phyloP scores from a whole-genome alignment of 2,888 invertebrate species.

The Siphonodentalium dalli region DNA sequence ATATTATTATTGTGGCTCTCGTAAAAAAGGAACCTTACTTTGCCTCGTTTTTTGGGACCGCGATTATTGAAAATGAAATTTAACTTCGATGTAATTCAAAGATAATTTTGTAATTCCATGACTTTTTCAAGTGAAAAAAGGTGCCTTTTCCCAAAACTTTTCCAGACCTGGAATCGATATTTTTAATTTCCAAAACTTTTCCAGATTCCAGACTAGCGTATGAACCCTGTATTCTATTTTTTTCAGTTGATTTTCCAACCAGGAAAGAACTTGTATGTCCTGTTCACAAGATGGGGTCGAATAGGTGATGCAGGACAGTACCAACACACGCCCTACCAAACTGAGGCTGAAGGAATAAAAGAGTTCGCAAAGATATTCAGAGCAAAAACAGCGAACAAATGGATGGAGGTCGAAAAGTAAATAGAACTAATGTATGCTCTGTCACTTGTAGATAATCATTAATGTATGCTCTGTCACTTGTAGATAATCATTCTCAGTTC shows the following conservation, averaged over 20 bases:
- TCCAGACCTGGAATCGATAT: too few species aligned
- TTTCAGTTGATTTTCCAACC: constrained; percentile 43
- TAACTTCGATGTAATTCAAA: too few species aligned
- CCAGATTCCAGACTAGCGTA: too few species aligned
- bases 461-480: too few species aligned
- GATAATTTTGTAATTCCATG: too few species aligned
- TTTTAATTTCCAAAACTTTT: neutral
- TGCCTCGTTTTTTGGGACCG: too few species aligned
- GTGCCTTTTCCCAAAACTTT: too few species aligned
- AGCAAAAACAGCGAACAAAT: constrained; percentile 67
- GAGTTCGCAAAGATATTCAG: constrained; percentile 67
- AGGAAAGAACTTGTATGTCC: constrained; percentile 62
- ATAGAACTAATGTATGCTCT: neutral
- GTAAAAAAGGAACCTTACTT: too few species aligned
- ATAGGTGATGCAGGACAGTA: constrained; percentile 66
- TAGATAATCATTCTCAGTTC: too few species aligned
- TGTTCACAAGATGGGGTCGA: constrained; percentile 69
- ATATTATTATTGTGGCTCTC: too few species aligned
- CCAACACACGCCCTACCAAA: constrained; percentile 65
- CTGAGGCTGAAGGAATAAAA: constrained; percentile 62
- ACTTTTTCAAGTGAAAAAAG: too few species aligned
- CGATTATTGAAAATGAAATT: too few species aligned
- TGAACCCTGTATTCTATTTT: neutral
- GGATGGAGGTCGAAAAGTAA: constrained; percentile 58
- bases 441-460: neutral